Percentiles rank a stretch among this genome's conserved stretches.
Evolutionary conservation across 2,113 vertebrate genomes (phyloP).

Genomic region (Bufo gargarizans): DNA sequence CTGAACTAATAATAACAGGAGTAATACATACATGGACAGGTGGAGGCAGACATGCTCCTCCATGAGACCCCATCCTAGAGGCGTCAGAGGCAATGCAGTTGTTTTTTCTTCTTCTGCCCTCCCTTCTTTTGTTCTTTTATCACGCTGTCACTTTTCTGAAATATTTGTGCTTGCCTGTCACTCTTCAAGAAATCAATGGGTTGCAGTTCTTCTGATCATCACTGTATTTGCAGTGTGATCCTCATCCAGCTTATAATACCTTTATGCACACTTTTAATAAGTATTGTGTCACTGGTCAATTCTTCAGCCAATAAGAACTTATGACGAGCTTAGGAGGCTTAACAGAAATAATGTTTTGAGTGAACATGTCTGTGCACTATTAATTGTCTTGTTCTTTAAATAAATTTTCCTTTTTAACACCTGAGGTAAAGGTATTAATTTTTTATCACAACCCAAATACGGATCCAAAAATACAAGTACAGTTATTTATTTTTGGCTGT

Average conservation of each 20-base stretch:
- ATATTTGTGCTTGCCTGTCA: background rate
- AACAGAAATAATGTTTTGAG: background rate
- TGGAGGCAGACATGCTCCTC: background rate
- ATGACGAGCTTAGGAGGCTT: background rate
- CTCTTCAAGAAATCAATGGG: background rate
- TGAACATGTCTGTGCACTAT: background rate
- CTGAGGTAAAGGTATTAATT: background rate
- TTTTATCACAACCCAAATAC: background rate
- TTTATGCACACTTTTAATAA: background rate
- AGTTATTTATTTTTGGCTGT: background rate
- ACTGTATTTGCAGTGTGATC: background rate
- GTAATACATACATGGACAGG: background rate
- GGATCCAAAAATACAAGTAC: background rate
- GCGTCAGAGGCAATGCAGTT: background rate
- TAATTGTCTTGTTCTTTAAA: background rate
- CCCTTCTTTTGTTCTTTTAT: background rate
- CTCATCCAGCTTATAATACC: background rate
- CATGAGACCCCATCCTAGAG: background rate
- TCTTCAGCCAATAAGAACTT: background rate
- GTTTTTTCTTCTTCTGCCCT: background rate
- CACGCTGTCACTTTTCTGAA: background rate
- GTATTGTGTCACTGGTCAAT: background rate
- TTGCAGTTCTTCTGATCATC: background rate
- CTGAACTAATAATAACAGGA: background rate
- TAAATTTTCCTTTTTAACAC: background rate